Base-by-base conservation (phyloP, 1,140 invertebrate species). In the Bombus soroeensis region DNA sequence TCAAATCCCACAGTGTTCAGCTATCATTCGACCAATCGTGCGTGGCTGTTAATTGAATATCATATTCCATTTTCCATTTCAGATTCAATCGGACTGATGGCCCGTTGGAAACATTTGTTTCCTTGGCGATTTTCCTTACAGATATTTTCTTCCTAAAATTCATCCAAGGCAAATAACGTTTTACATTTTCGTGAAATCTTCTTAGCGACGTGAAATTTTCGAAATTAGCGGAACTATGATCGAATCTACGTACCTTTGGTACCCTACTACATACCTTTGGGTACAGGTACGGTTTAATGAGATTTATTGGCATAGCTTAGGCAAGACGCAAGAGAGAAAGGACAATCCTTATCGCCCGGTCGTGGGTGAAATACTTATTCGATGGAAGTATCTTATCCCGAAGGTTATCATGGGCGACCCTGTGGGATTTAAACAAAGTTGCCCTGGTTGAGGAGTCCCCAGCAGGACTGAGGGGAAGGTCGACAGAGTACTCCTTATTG, bases 371-470 rank as follows among this genome's bases (percentile, higher is more conserved):
- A 91, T 91, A 91, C 90, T 91, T 91, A 89, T 90, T 89, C 85
- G 88, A 90, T 85, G 83, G 88, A 76, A 83, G 83, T 86, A 74
- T 71, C 90, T 92, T 91, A 92, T 90, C 89, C 75, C 83, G 66
- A 88, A 90, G 91, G 90, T 92, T 92, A 92, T 91, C 89, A 78
- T 59, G 86, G 76, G 34, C 59, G 91, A 92, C 85, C 91, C 85
- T 83, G 81, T 43, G 85, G 87, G 90, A 92, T 81, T 92, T 88
- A 91, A 89, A 91, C 88, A 91, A 92, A 92, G 91, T 92, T 92
- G 88, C 15, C 53, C 70, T 22, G 72, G 39, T 39, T 59, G 34
- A 22, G 43, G 62, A 1, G 66, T 39, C 73, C 39, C 41, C 34
- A 39, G 59, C 47, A 37, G 62, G 78, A 43, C 87, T 28, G 72